These are phyloP conservation scores for Myotis davidii DNA, from an alignment of 2,113 vertebrate genomes.

Conservation along the genomic window DNA sequence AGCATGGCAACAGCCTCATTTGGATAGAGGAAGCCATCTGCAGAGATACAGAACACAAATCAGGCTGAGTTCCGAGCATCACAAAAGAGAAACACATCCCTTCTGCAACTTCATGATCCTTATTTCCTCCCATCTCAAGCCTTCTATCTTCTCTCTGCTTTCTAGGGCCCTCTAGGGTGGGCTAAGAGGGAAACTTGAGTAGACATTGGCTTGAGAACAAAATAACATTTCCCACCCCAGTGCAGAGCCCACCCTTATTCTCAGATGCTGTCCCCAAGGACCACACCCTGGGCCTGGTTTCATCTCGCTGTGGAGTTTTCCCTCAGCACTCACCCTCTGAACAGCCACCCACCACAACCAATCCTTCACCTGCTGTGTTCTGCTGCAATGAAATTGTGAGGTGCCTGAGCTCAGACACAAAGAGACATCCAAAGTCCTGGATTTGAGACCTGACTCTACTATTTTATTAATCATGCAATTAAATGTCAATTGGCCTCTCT, in stretches of 20 bases:
- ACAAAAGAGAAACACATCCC: neutral
- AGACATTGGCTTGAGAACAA: slow-evolving; percentile 49
- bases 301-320: slow-evolving; percentile 17
- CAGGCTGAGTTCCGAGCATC: slow-evolving; percentile 20
- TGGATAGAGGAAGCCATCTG: slow-evolving; percentile 58
- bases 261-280: neutral
- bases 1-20: slow-evolving; percentile 54
- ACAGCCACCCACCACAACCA: slow-evolving; percentile 14
- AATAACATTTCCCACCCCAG: slow-evolving; percentile 28
- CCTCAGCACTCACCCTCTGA: slow-evolving; percentile 43
- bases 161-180: slow-evolving; percentile 39
- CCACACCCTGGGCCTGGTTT: slow-evolving; percentile 22
- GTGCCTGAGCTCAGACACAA: neutral
- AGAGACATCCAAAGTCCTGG: neutral
- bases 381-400: slow-evolving; percentile 18
- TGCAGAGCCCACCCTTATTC: slow-evolving; percentile 20
- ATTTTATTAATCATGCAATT: neutral
- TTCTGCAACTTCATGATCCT: slow-evolving; percentile 23
- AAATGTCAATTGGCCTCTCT: neutral
- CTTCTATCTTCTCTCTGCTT: slow-evolving; percentile 43
- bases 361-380: neutral
- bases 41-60: slow-evolving; percentile 38
- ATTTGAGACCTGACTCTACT: slow-evolving; percentile 17
- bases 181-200: slow-evolving; percentile 22
- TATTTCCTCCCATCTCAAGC: slow-evolving; percentile 16